Conservation (phyloP, 2,113 vertebrate species). For the Colistium nudipinnis region DNA sequence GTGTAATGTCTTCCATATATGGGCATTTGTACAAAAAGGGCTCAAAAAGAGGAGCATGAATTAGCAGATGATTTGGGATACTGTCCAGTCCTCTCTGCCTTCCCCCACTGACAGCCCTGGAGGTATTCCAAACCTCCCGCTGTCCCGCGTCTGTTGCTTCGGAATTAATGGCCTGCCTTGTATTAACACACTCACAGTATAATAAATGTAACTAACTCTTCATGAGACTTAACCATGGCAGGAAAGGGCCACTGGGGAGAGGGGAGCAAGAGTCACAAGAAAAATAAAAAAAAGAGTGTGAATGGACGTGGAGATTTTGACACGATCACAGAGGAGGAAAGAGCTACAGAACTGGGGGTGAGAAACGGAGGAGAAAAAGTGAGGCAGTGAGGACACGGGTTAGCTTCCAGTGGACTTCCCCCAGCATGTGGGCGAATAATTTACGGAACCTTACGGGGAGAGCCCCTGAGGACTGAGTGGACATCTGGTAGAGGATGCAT, state of each 20-base stretch:
- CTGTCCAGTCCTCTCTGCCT: constrained; percentile 40
- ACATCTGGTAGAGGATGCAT: constrained; percentile 53
- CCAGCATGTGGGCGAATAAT: constrained; percentile 57
- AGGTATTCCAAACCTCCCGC: constrained; percentile 63
- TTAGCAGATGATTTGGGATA: constrained; percentile 37
- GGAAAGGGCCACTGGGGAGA: constrained; percentile 40
- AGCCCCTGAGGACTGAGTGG: constrained; percentile 37
- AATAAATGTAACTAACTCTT: constrained; percentile 67
- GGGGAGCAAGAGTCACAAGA: neutral
- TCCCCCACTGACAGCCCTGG: constrained; percentile 40
- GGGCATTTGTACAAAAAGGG: neutral
- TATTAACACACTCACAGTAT: constrained; percentile 60
- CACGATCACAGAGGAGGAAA: constrained; percentile 28
- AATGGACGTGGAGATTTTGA: constrained; percentile 12
- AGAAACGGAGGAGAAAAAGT: constrained; percentile 11
- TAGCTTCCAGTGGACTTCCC: constrained; percentile 30
- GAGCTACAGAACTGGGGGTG: neutral
- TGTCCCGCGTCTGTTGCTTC: constrained; percentile 58
- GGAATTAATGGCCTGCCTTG: constrained; percentile 53
- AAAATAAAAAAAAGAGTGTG: constrained; percentile 2
- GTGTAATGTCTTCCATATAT: neutral
- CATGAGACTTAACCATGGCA: constrained; percentile 40
- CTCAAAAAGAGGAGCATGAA: constrained; percentile 8
- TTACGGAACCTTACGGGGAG: constrained; percentile 39
- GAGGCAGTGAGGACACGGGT: constrained; percentile 10